Conservation (phyloP, 2,888 invertebrate species). For the Melanophora roralis region DNA sequence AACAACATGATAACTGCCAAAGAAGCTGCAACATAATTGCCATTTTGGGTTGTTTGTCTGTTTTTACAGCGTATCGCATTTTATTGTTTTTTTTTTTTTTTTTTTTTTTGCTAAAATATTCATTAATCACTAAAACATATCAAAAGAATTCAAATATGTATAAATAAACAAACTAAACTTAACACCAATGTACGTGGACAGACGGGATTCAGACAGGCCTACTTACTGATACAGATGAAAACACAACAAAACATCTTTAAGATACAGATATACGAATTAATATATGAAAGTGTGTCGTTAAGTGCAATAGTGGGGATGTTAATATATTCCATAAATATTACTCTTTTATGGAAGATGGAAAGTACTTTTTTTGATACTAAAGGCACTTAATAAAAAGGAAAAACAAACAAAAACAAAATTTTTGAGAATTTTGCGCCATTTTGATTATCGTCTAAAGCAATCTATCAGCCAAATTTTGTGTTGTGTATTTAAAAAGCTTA, state of each 20-base stretch:
- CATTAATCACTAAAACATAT: constrained; percentile 58
- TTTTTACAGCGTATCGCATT: constrained; percentile 40
- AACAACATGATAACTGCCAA: constrained; percentile 63
- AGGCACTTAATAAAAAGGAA: too few relatives aligned
- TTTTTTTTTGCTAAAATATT: constrained; percentile 53
- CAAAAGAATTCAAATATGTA: constrained; percentile 1
- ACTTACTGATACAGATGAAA: constrained; percentile 8
- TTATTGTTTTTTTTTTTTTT: too few relatives aligned
- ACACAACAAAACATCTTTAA: constrained; percentile 46
- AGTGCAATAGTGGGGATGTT: neutral
- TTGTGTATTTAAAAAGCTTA: too few relatives aligned
- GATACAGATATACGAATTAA: constrained; percentile 51
- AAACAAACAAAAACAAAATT: too few relatives aligned
- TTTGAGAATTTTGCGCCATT: too few relatives aligned
- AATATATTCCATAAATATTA: too few relatives aligned
- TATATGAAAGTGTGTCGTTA: neutral
- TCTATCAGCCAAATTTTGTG: too few relatives aligned
- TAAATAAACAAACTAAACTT: constrained; percentile 5
- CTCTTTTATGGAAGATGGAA: too few relatives aligned
- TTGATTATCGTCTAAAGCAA: too few relatives aligned
- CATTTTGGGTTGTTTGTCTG: constrained; percentile 35
- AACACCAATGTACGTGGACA: constrained; percentile 9
- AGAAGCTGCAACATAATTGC: constrained; percentile 54
- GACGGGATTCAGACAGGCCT: neutral
- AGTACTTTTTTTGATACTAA: too few relatives aligned